phyloP scores from a whole-genome alignment of 1,140 invertebrate genomes.

The Philotrypesis tridentata region DNA sequence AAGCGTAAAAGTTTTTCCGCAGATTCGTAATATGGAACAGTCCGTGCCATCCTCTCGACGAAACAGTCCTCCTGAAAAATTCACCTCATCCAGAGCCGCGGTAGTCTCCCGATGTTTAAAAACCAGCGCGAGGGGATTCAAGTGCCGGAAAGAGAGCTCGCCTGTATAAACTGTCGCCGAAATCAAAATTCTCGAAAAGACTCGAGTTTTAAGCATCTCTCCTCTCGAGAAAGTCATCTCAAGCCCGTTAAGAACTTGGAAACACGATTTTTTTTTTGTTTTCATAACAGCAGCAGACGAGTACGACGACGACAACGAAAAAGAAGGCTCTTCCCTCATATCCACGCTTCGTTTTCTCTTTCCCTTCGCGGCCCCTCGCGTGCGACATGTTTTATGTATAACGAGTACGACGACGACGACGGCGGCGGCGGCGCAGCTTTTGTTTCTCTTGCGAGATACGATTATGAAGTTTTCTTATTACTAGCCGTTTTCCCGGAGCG shows the following conservation, averaged over 20 bases:
- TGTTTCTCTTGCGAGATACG: constrained; percentile 29
- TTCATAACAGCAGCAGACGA: background rate
- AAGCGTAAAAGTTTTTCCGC: no score
- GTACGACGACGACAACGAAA: background rate
- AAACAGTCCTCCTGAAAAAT: no score
- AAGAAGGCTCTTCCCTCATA: background rate
- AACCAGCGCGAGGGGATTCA: background rate
- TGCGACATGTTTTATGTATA: constrained; percentile 33
- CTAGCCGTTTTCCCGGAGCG: constrained; percentile 6
- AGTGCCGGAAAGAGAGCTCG: background rate
- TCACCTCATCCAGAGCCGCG: no score
- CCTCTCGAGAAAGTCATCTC: constrained; percentile 10
- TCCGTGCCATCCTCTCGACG: no score
- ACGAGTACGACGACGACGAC: constrained; percentile 17
- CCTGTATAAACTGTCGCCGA: background rate
- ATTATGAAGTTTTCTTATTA: constrained; percentile 43
- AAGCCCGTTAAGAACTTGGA: constrained; percentile 23
- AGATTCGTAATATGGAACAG: no score
- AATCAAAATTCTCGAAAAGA: constrained; percentile 26
- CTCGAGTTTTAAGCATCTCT: background rate
- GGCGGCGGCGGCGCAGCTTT: background rate
- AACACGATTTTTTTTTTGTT: constrained; percentile 26
- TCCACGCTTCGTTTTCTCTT: constrained; percentile 6
- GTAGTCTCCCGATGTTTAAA: background rate
- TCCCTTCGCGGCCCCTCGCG: background rate